These are phyloP conservation scores for Patagioenas fasciata DNA, from an alignment of 2,113 vertebrate genomes.

Conservation along the genomic window DNA sequence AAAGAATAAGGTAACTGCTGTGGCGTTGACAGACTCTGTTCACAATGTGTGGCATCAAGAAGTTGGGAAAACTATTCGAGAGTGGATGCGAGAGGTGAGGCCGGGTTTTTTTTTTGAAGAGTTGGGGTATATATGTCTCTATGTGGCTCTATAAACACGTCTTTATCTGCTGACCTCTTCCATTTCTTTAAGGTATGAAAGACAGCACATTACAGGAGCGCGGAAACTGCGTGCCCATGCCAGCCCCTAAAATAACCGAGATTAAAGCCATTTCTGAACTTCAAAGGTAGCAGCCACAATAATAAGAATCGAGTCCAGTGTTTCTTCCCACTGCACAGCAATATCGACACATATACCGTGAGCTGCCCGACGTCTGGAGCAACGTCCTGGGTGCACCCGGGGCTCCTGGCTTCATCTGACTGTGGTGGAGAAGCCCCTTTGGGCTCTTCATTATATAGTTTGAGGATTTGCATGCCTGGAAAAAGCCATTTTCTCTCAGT, in stretches of 20 bases:
- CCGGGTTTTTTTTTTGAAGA: neutral
- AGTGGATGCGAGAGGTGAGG: constrained; percentile 96
- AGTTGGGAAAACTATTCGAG: constrained; percentile 89
- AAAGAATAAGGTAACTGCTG: constrained; percentile 90
- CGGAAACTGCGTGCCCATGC: neutral
- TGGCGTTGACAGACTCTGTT: constrained; percentile 95
- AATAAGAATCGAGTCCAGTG: neutral
- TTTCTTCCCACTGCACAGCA: neutral
- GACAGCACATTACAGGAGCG: neutral
- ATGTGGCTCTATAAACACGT: neutral
- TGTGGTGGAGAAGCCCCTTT: neutral
- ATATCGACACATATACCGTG: accelerated
- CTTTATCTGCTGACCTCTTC: neutral
- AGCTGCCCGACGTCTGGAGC: neutral
- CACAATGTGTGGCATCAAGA: constrained; percentile 98
- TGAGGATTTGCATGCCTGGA: neutral
- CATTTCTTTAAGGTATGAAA: neutral
- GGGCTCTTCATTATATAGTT: neutral
- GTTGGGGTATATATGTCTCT: neutral
- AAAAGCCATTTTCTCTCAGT: neutral
- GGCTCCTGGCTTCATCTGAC: neutral
- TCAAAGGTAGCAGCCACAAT: neutral
- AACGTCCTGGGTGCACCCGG: neutral
- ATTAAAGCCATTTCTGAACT: constrained; percentile 1
- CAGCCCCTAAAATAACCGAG: neutral